These are phyloP conservation scores for Eretmocerus hayati DNA, from an alignment of 2,888 invertebrate species.

Conservation along the genomic window DNA sequence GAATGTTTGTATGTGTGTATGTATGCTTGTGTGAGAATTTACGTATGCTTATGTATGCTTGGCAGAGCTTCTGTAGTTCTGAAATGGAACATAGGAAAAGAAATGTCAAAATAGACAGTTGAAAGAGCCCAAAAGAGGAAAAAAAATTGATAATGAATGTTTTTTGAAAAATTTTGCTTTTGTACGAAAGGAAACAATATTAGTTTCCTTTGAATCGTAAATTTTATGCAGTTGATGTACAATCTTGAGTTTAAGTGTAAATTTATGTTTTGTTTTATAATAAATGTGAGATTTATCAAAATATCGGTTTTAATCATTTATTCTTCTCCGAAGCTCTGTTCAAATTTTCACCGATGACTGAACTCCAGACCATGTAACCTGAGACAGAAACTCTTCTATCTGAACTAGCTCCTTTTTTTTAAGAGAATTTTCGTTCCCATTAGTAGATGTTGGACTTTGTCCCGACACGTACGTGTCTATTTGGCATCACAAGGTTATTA, in stretches of 20 bases:
- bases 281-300: conserved; percentile 21
- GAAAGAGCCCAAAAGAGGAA: conserved; percentile 7
- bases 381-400: too few species aligned
- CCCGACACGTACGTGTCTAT: too few species aligned
- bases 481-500: too few species aligned
- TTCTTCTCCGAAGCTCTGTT: too few species aligned
- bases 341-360: too few species aligned
- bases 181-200: conserved; percentile 10
- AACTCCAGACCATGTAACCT: too few species aligned
- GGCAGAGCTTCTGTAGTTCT: conserved; percentile 15
- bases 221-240: conserved; percentile 19
- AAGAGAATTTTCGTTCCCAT: too few species aligned
- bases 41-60: too few species aligned
- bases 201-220: conserved; percentile 7
- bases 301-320: too few species aligned
- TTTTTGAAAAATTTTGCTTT: conserved; percentile 5
- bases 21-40: too few species aligned
- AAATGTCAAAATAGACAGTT: background rate
- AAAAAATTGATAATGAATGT: conserved; percentile 12
- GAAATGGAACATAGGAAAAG: background rate
- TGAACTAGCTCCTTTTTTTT: too few species aligned
- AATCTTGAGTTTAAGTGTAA: conserved; percentile 19
- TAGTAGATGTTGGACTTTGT: too few species aligned
- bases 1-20: background rate
- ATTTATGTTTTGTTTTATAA: conserved; percentile 20